phyloP scores from a whole-genome alignment of 1,140 invertebrate species.

The Drosophila sproati region DNA sequence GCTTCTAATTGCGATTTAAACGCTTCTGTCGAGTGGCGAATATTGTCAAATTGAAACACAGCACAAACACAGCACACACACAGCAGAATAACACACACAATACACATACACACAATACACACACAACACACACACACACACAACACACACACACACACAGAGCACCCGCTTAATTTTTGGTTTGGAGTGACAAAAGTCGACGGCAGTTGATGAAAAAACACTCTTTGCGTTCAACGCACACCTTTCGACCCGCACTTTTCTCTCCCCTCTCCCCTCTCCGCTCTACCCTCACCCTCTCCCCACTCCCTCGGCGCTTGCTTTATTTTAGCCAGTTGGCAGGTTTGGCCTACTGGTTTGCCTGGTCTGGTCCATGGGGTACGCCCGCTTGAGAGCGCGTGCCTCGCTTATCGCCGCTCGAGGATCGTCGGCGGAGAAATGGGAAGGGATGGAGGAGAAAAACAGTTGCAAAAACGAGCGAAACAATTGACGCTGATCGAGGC shows the following conservation, averaged over 20 bases:
- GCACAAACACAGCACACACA: slow-evolving; percentile 8
- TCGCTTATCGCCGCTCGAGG: slow-evolving; percentile 34
- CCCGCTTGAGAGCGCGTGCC: slow-evolving; percentile 62
- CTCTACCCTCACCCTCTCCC: no score
- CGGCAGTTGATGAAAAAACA: slow-evolving; percentile 22
- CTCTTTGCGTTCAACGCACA: slow-evolving; percentile 49
- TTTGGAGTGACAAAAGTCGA: slow-evolving; percentile 66
- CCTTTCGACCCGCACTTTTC: slow-evolving; percentile 75
- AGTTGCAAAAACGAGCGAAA: slow-evolving; percentile 68
- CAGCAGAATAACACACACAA: not conserved
- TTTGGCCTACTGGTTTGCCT: no score
- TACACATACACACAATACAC: not conserved
- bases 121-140: slow-evolving; percentile 5
- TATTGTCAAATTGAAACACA: slow-evolving; percentile 49
- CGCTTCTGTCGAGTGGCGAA: slow-evolving; percentile 68
- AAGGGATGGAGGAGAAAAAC: slow-evolving; percentile 37
- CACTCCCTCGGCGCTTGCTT: not conserved
- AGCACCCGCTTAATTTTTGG: slow-evolving; percentile 65
- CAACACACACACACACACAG: not conserved
- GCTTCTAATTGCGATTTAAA: slow-evolving; percentile 76
- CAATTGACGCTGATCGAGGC: slow-evolving; percentile 28
- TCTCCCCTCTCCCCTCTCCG: not conserved
- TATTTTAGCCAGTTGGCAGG: not conserved
- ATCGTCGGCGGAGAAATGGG: slow-evolving; percentile 6
- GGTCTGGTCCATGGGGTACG: slow-evolving; percentile 1